Conservation (phyloP, 2,113 vertebrate genomes). For the Epinephelus fuscoguttatus region DNA sequence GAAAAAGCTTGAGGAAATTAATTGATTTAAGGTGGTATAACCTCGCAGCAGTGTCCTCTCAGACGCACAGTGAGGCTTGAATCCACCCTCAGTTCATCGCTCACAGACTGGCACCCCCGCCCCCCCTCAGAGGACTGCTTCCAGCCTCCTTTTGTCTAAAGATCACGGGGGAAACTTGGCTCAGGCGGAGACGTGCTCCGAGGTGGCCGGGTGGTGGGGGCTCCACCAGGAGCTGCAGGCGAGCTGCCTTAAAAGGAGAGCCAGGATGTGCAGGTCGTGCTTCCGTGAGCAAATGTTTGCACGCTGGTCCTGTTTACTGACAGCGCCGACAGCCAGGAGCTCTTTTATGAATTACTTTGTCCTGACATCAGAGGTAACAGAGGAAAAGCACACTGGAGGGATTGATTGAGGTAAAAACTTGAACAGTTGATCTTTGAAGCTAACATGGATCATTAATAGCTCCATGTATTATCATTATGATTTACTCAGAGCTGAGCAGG, state of each 20-base stretch:
- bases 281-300: slow-evolving; percentile 70
- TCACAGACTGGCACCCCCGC: slow-evolving; percentile 12
- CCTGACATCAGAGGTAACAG: slow-evolving; percentile 38
- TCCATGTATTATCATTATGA: not conserved
- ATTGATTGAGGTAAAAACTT: not conserved
- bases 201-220: not conserved
- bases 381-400: not conserved
- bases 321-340: slow-evolving; percentile 33
- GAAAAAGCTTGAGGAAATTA: not conserved
- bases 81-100: slow-evolving; percentile 18
- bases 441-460: not conserved
- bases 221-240: slow-evolving; percentile 20
- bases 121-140: slow-evolving; percentile 24
- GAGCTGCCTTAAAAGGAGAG: slow-evolving; percentile 78
- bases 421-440: not conserved
- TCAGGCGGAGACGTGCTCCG: slow-evolving; percentile 36
- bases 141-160: slow-evolving; percentile 34
- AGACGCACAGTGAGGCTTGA: not conserved
- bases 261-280: slow-evolving; percentile 67
- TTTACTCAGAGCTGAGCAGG: not conserved
- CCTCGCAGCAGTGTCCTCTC: slow-evolving; percentile 4
- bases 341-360: slow-evolving; percentile 40
- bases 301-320: slow-evolving; percentile 60
- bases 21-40: not conserved
- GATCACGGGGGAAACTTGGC: slow-evolving; percentile 60